Evolutionary conservation across 2,888 invertebrate genomes (phyloP).

Genomic region (Zootermopsis nevadensis): DNA sequence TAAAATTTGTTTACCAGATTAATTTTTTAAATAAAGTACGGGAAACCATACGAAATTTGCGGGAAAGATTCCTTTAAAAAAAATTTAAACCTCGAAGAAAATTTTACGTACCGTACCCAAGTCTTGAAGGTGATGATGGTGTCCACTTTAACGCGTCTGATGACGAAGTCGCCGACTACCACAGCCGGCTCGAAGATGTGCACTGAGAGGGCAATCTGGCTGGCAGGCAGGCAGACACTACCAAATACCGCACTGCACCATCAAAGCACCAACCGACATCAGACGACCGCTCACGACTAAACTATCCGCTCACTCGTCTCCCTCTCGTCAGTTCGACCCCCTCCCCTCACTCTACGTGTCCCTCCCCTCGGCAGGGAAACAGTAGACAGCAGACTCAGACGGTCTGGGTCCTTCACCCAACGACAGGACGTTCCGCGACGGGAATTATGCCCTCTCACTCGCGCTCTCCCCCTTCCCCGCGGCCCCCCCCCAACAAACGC

Average conservation of each 20-base stretch:
- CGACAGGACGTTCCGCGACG: constrained; percentile 25
- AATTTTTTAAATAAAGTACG: too few species aligned
- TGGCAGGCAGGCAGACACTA: constrained; percentile 3
- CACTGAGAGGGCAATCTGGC: neutral
- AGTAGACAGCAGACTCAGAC: constrained; percentile 21
- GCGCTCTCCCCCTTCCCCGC: neutral
- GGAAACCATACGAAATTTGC: neutral
- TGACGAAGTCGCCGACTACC: neutral
- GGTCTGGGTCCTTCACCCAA: constrained; percentile 52
- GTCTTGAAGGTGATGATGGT: neutral
- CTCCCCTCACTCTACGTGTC: neutral
- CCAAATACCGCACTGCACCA: constrained; percentile 23
- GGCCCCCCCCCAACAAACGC: neutral
- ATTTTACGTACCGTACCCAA: neutral
- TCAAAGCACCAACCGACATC: neutral
- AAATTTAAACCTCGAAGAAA: neutral
- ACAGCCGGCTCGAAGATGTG: neutral
- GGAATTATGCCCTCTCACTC: constrained; percentile 17
- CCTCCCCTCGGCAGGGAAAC: constrained; percentile 6
- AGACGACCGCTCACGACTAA: constrained; percentile 10
- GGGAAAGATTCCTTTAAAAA: neutral
- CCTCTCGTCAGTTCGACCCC: neutral
- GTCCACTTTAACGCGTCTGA: neutral
- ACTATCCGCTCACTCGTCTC: neutral
- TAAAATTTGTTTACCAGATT: too few species aligned